phyloP scores from a whole-genome alignment of 1,140 invertebrate species.

The Pseudomyrmex flavicornis region DNA sequence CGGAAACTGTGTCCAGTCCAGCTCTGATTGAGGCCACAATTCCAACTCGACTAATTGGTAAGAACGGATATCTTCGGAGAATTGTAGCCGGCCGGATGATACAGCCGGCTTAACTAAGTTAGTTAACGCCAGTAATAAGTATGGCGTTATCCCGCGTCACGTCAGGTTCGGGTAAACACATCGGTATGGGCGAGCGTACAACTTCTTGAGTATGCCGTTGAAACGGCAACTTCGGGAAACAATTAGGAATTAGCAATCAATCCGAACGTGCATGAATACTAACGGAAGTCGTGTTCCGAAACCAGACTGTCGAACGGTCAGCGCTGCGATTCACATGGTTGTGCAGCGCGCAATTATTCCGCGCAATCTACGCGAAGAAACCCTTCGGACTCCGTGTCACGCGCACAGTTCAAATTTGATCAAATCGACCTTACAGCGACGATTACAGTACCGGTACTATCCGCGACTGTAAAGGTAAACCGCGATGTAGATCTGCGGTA shows the following conservation, averaged over 20 bases:
- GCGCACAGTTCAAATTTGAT: conserved; percentile 33
- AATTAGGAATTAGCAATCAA: conserved; percentile 73
- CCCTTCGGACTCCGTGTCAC: not conserved
- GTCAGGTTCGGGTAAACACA: conserved; percentile 65
- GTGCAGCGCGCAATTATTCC: conserved; percentile 46
- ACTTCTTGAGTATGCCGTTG: conserved; percentile 60
- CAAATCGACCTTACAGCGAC: conserved; percentile 46
- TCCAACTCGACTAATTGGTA: conserved; percentile 77
- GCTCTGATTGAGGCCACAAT: conserved; percentile 71
- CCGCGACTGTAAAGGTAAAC: not conserved
- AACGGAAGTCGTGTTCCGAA: conserved; percentile 21
- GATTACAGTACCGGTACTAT: conserved; percentile 10
- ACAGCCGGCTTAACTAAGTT: conserved; percentile 67
- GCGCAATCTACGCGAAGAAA: conserved; percentile 36
- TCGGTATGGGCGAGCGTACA: conserved; percentile 50
- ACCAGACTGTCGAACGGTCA: conserved; percentile 15
- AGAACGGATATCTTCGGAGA: conserved; percentile 66
- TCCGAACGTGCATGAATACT: conserved; percentile 64
- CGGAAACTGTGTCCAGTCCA: conserved; percentile 21
- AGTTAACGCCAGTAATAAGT: conserved; percentile 65
- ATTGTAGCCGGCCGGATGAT: conserved; percentile 58
- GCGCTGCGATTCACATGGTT: conserved; percentile 36
- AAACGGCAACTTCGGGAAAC: conserved; percentile 64
- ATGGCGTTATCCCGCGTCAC: conserved; percentile 59
- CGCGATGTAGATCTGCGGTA: not conserved